Evolutionary conservation across 1,140 invertebrate genomes (phyloP).

Genomic region (Choristoneura fumiferana): DNA sequence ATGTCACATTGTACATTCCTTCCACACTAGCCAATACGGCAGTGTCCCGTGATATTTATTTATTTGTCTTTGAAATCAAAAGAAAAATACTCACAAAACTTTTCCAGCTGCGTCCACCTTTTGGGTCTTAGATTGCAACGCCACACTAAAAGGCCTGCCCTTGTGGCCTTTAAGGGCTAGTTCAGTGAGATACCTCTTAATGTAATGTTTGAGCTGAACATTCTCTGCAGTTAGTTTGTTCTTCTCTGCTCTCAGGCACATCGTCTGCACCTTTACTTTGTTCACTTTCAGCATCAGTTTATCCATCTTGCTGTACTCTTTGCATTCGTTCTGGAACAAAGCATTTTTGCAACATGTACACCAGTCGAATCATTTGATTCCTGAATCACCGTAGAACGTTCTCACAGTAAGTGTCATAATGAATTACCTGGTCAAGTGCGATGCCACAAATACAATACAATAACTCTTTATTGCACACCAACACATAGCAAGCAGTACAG

Average conservation of each 20-base stretch:
- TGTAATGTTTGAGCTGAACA: constrained; percentile 66
- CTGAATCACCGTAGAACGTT: too few species aligned
- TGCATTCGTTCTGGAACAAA: constrained; percentile 57
- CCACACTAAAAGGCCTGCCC: constrained; percentile 58
- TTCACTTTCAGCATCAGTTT: constrained; percentile 73
- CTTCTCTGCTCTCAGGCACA: constrained; percentile 64
- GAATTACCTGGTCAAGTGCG: too few species aligned
- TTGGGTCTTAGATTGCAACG: constrained; percentile 46
- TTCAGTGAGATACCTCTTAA: constrained; percentile 72
- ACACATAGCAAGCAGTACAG: too few species aligned
- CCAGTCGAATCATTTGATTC: too few species aligned
- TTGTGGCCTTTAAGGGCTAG: constrained; percentile 58
- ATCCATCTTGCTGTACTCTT: constrained; percentile 67
- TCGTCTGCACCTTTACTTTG: constrained; percentile 61
- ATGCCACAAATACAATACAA: too few species aligned
- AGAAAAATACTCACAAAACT: constrained; percentile 47
- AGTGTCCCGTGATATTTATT: too few species aligned
- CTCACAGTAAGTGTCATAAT: too few species aligned
- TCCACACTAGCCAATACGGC: too few species aligned
- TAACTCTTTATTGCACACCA: too few species aligned
- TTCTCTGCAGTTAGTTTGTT: constrained; percentile 66
- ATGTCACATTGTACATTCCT: too few species aligned
- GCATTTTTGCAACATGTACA: too few species aligned
- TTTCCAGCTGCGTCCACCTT: constrained; percentile 41
- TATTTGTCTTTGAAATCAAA: too few species aligned